Conservation (phyloP, 2,113 vertebrate genomes). For the Lasiurus borealis region DNA sequence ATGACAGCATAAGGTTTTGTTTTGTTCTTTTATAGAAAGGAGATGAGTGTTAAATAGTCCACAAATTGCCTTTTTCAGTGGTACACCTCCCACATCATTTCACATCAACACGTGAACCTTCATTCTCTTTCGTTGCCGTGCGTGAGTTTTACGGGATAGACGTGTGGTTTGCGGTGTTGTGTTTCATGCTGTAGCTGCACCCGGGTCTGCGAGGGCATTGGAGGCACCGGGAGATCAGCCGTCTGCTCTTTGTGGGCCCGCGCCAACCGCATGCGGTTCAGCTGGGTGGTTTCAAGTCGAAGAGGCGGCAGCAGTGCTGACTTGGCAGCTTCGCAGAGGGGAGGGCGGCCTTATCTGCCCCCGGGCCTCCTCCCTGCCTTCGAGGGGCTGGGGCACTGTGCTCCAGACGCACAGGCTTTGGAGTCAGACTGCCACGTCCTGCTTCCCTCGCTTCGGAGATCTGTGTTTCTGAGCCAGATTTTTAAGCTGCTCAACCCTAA, state of each 20-base stretch:
- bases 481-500: background rate
- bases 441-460: background rate
- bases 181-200: no score
- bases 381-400: background rate
- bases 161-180: no score
- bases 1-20: background rate
- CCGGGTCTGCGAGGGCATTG: no score
- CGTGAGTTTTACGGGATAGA: background rate
- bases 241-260: background rate
- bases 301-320: background rate
- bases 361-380: background rate
- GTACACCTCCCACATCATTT: background rate
- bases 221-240: background rate
- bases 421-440: no score
- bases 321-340: background rate
- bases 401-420: background rate
- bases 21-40: constrained; percentile 29
- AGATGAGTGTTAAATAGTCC: background rate
- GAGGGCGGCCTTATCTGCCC: fast-evolving
- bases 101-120: background rate
- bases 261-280: background rate
- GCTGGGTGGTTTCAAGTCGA: background rate
- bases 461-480: background rate
- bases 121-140: background rate
- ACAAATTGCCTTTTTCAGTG: background rate